Percentiles rank a stretch among this genome's conserved stretches.
Evolutionary conservation across 2,113 vertebrate genomes (phyloP).

Genomic region (Syrmaticus mikado): DNA sequence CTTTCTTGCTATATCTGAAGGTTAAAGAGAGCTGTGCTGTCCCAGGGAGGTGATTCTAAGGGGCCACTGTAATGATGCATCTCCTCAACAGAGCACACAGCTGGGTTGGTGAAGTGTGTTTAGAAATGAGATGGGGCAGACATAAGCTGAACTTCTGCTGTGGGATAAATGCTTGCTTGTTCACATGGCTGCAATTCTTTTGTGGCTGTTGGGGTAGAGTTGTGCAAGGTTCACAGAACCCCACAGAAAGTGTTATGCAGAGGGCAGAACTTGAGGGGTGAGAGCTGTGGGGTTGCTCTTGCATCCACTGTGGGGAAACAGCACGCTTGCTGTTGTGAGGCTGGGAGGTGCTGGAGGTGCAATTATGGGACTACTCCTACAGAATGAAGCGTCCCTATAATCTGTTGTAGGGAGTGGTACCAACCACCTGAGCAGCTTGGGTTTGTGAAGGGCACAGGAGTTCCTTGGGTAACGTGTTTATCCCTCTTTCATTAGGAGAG

Average conservation of each 20-base stretch:
- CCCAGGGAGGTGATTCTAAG: neutral
- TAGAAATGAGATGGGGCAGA: neutral
- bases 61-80: neutral
- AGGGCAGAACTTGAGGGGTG: neutral
- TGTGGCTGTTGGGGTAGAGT: neutral
- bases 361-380: rapidly evolving
- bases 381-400: neutral
- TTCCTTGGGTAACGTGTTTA: neutral
- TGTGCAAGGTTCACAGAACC: neutral
- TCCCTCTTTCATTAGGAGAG: neutral
- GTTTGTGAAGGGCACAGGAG: neutral
- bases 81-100: neutral
- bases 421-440: neutral
- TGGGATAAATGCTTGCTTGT: neutral
- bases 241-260: neutral
- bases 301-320: neutral
- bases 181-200: neutral
- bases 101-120: neutral
- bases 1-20: neutral
- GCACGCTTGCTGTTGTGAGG: neutral
- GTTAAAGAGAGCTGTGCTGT: neutral
- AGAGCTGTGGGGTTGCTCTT: neutral
- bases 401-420: neutral
- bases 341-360: neutral
- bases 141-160: neutral